Base-by-base conservation (phyloP, 2,888 invertebrate genomes). In the Leptura quadrifasciata region DNA sequence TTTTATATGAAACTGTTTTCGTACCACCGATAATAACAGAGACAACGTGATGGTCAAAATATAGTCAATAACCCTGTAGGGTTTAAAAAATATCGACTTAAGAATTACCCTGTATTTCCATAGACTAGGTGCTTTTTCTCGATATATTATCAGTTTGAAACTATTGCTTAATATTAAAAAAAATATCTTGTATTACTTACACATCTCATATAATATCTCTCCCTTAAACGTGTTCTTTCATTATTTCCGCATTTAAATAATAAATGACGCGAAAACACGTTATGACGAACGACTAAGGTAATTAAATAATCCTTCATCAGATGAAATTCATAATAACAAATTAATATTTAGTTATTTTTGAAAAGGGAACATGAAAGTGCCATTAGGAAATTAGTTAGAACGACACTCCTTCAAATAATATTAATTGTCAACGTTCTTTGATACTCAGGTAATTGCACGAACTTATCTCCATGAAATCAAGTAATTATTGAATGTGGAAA, bases 381-480 rank as follows among this genome's bases (percentile, higher is more conserved):
- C 85, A 85, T 85, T 85, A 85, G 81, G 81, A 85, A 85, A 85
- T 85, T 84, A 85, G 83, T 79, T 74, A 78, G 72, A 77, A 75
- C 77, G 82, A 82, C 84, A 85, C 85, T 83, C 85, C 84, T 85
- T 80, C 79, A 82, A 85, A 85, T 83, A 84, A 81, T 84, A 85
- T 85, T 84, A 86, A 85, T 85, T 83, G 82, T 84, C 82, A 77
- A 70, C 76, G 72, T 77, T 79, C 80, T 82, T 81, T 81, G 79
- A 79, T 79, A 79, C 75, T 75, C 78, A 77, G 80, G 81, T 83
- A 84, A 84, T 86, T 85, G 85, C 80, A 79, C 78, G 78, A 75
- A 80, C 84, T 87, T 87, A 87, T 87, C 87, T 85, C 77, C 87
- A 86, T 86, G 87, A 86, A 86, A 87, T 87, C 87, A 84, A 81